Percentiles rank a stretch among this genome's conserved stretches.
Conservation (phyloP, 2,888 invertebrate genomes). For the Eucera pruinosa region DNA sequence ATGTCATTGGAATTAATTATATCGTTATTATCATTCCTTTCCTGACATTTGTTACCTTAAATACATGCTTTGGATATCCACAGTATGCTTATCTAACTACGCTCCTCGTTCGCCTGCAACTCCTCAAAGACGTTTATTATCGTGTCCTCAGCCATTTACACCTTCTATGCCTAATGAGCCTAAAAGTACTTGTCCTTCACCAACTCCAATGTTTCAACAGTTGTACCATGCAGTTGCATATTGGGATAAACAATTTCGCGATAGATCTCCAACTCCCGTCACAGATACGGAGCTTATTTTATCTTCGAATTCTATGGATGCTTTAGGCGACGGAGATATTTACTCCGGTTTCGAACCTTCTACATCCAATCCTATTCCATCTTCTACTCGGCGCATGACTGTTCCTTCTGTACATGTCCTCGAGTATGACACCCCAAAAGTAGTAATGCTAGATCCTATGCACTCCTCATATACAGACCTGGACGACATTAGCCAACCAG, state of each 20-base stretch:
- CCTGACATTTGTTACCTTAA: slow-evolving; percentile 48
- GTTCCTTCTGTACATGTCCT: slow-evolving; percentile 79
- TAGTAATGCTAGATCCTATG: slow-evolving; percentile 84
- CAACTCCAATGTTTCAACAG: slow-evolving; percentile 86
- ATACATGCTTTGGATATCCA: slow-evolving; percentile 46
- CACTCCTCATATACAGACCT: slow-evolving; percentile 86
- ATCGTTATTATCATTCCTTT: slow-evolving; percentile 39
- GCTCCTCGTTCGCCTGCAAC: slow-evolving; percentile 75
- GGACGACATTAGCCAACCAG: slow-evolving; percentile 90
- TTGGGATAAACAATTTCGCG: slow-evolving; percentile 79
- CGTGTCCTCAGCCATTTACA: slow-evolving; percentile 75
- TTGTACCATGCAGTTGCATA: slow-evolving; percentile 83
- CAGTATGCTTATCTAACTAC: slow-evolving; percentile 72
- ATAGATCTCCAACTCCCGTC: slow-evolving; percentile 70
- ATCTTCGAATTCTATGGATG: slow-evolving; percentile 47
- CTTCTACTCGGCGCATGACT: slow-evolving; percentile 77
- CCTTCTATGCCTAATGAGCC: slow-evolving; percentile 60
- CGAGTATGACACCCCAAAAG: slow-evolving; percentile 79
- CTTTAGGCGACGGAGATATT: slow-evolving; percentile 38
- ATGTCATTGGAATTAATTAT: slow-evolving; percentile 40
- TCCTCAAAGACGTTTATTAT: slow-evolving; percentile 77
- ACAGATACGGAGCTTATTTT: slow-evolving; percentile 54
- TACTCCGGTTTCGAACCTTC: slow-evolving; percentile 35
- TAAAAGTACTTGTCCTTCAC: slow-evolving; percentile 82
- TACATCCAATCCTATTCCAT: slow-evolving; percentile 32